Base-by-base conservation (phyloP, 1,140 invertebrate species). In the Caenorhabditis tropicalis region DNA sequence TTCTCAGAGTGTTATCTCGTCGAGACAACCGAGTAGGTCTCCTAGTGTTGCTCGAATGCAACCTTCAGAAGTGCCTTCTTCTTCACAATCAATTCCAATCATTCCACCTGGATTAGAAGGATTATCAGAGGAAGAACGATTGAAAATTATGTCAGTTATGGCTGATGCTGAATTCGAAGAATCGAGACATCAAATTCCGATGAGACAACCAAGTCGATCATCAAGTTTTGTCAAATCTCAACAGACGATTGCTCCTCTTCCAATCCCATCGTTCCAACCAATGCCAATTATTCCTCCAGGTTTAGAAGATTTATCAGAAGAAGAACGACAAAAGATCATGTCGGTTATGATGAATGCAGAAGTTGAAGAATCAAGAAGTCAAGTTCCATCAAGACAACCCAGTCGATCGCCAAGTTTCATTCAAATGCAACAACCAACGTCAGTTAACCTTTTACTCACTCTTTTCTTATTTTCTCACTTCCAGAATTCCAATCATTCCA, bases 281-380 rank as follows among this genome's bases (percentile, higher is more conserved):
- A 43, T 74, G n/a, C 65, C 65, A 7, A 43, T 74, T 16, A 65
- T 85, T 29, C 89, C 89, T 16, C 90, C 89, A 19, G 89, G 89
- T 4, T 85, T 91, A 16, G 89, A 90, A 81, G 83, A 90, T 51
- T 82, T 90, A 65, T 88, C 89, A 19, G 84, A 88, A 39, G 89
- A 90, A 84, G 89, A 90, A 87, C 79, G 88, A 31, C 48, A 91
- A 24, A 86, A 88, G 58, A 91, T 90, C 51, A 86, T 90, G 86
- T 86, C 89, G 21, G 89, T 90, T 15, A 91, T 90, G 89, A 83
- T 87, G 39, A 89, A 89, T 83, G 89, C 90, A 53, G 86, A 91
- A 84, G 82, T 89, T 19, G 89, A 91, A 49, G 36, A 70, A 74
- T 60, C 79, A 12, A 74, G 29, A 65, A 31, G 85, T 49, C 79